phyloP scores from a whole-genome alignment of 2,888 invertebrate genomes.

The Perizoma affinitatum region DNA sequence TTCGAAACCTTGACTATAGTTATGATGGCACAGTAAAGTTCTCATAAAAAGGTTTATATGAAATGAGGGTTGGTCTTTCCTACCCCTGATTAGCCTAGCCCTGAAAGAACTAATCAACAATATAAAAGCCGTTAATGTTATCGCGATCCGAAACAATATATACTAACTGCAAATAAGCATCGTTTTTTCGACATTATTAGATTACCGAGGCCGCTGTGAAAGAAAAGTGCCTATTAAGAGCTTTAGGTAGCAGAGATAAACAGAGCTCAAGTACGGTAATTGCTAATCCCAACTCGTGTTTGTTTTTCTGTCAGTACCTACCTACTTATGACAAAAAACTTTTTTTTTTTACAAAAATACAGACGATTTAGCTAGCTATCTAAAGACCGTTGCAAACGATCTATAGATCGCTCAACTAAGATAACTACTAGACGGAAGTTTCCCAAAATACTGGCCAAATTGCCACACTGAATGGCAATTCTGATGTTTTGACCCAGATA shows the following conservation, averaged over 20 bases:
- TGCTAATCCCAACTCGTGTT: too few relatives aligned
- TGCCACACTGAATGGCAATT: too few relatives aligned
- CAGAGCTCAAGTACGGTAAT: too few relatives aligned
- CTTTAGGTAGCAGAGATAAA: not conserved
- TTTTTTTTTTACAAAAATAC: too few relatives aligned
- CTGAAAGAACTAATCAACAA: constrained; percentile 21
- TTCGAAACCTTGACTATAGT: not conserved
- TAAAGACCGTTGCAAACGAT: too few relatives aligned
- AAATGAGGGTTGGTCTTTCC: not conserved
- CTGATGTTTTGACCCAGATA: too few relatives aligned
- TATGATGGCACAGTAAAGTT: not conserved
- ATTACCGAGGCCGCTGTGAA: constrained; percentile 31
- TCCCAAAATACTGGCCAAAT: too few relatives aligned
- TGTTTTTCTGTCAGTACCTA: too few relatives aligned
- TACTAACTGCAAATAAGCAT: constrained; percentile 21
- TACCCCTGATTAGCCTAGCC: constrained; percentile 16
- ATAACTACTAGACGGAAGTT: too few relatives aligned
- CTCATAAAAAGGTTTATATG: constrained; percentile 2
- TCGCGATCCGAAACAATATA: constrained; percentile 20
- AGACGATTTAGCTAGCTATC: too few relatives aligned
- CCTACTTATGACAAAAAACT: too few relatives aligned
- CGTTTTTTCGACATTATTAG: constrained; percentile 34
- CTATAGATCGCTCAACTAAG: too few relatives aligned
- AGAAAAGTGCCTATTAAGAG: constrained; percentile 38
- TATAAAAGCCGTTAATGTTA: constrained; percentile 24